Conservation (phyloP, 2,113 vertebrate species). For the human (Homo sapiens) region DNA sequence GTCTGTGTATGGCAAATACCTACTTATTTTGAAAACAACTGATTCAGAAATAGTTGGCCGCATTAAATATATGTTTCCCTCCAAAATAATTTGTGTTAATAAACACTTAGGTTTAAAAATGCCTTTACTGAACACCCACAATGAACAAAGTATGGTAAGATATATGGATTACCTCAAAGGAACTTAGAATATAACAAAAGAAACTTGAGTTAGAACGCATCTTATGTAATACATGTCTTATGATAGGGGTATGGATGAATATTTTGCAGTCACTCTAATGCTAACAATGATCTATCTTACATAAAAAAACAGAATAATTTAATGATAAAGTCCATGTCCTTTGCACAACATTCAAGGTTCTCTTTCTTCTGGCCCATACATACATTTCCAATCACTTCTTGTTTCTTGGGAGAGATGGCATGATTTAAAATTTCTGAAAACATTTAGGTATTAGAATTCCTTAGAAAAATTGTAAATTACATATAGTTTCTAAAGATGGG, state of each 20-base stretch:
- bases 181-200: not conserved
- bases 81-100: conserved; percentile 5
- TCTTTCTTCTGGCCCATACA: not conserved
- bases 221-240: not conserved
- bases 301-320: not conserved
- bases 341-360: not conserved
- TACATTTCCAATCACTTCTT: not conserved
- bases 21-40: conserved; percentile 33
- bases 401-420: not conserved
- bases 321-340: not conserved
- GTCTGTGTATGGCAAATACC: not conserved
- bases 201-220: not conserved
- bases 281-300: not conserved
- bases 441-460: not conserved
- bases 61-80: conserved; percentile 17
- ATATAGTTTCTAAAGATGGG: not conserved
- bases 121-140: not conserved
- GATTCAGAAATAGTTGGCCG: not conserved
- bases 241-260: not conserved
- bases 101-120: not conserved
- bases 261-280: not conserved
- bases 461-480: not conserved
- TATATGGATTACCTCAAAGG: not conserved
- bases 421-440: not conserved
- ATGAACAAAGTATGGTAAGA: not conserved